Evolutionary conservation across 2,113 vertebrate genomes (phyloP).

Genomic region (Panurus biarmicus): DNA sequence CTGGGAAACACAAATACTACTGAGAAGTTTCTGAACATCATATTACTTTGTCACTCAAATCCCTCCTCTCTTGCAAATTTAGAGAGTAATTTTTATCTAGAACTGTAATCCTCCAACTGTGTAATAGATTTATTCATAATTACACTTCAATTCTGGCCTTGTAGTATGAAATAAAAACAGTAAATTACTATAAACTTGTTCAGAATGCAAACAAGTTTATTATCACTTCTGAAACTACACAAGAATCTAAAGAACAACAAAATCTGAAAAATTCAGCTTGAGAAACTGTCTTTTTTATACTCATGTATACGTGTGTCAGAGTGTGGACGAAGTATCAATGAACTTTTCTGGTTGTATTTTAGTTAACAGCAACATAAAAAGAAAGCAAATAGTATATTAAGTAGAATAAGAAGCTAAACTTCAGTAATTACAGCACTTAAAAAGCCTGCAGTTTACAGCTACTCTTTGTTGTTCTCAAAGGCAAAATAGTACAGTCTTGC

Average conservation of each 20-base stretch:
- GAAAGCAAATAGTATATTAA: background rate
- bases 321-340: fast-evolving
- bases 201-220: background rate
- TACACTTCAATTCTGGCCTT: background rate
- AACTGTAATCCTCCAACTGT: background rate
- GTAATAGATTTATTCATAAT: background rate
- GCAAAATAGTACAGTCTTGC: background rate
- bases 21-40: background rate
- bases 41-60: background rate
- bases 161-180: background rate
- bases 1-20: background rate
- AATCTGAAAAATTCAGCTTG: background rate
- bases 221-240: background rate
- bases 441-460: background rate
- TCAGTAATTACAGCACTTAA: background rate
- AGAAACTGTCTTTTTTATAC: background rate
- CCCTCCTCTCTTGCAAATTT: background rate
- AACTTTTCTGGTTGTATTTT: background rate
- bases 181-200: background rate
- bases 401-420: background rate
- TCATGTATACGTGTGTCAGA: too few relatives aligned
- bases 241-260: background rate
- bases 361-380: background rate
- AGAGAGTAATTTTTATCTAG: background rate
- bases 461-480: background rate